These are phyloP conservation scores for Podotricha telesiphe DNA, from an alignment of 2,888 invertebrate genomes.

Conservation along the genomic window DNA sequence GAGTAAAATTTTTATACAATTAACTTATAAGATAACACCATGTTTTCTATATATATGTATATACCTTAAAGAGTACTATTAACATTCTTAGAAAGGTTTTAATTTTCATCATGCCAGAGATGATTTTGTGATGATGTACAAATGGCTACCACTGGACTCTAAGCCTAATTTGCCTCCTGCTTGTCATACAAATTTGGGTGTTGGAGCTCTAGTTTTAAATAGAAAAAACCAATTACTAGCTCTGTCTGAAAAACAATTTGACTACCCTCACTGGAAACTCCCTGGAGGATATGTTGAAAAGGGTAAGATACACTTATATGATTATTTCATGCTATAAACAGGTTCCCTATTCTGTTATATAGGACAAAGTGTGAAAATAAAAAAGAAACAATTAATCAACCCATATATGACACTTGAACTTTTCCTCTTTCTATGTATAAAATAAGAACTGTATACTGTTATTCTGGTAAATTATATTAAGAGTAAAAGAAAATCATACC, in stretches of 20 bases:
- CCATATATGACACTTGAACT: no score
- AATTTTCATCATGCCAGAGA: slow-evolving; percentile 94
- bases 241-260: slow-evolving; percentile 89
- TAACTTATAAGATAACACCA: background rate
- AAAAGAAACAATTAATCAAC: no score
- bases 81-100: slow-evolving; percentile 88
- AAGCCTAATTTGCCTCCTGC: slow-evolving; percentile 88
- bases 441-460: no score
- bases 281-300: slow-evolving; percentile 96
- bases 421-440: no score
- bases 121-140: slow-evolving; percentile 90
- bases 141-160: slow-evolving; percentile 88
- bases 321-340: background rate
- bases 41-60: slow-evolving; percentile 9
- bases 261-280: slow-evolving; percentile 91
- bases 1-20: slow-evolving; percentile 49
- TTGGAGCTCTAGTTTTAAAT: slow-evolving; percentile 94
- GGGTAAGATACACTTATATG: slow-evolving; percentile 62
- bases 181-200: slow-evolving; percentile 90
- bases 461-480: no score
- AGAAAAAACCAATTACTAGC: slow-evolving; percentile 89
- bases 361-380: no score
- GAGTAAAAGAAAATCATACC: no score
- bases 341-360: no score
- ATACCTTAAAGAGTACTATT: slow-evolving; percentile 33